phyloP scores from a whole-genome alignment of 2,888 invertebrate species.

The Drosophila putrida region DNA sequence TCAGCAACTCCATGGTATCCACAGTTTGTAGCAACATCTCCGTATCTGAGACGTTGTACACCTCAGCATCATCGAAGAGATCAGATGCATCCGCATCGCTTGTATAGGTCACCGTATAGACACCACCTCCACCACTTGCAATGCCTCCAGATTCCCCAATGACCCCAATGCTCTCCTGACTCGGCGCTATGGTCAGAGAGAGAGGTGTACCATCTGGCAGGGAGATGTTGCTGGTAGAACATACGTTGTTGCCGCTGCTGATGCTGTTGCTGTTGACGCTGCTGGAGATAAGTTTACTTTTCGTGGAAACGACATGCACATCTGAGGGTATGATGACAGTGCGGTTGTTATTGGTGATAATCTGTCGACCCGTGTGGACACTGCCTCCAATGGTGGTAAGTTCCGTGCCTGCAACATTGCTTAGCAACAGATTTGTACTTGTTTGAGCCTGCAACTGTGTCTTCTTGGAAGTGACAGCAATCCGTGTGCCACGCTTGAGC shows the following conservation, averaged over 20 bases:
- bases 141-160: slow-evolving; percentile 17
- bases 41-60: slow-evolving; percentile 90
- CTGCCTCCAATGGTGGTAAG: slow-evolving; percentile 52
- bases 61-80: slow-evolving; percentile 89
- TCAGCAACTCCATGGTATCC: slow-evolving; percentile 88
- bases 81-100: slow-evolving; percentile 87
- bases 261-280: slow-evolving; percentile 15
- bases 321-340: slow-evolving; percentile 84
- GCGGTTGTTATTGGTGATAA: slow-evolving; percentile 84
- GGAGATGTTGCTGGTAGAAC: slow-evolving; percentile 62
- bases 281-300: slow-evolving; percentile 63
- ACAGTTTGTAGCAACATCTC: slow-evolving; percentile 89
- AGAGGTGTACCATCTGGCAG: slow-evolving; percentile 83
- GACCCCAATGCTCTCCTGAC: slow-evolving; percentile 74
- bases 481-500: slow-evolving; percentile 90
- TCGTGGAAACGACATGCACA: slow-evolving; percentile 80
- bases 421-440: slow-evolving; percentile 84
- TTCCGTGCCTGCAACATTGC: slow-evolving; percentile 88
- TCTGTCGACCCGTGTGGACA: slow-evolving; percentile 86
- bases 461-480: slow-evolving; percentile 88
- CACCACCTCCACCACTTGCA: slow-evolving; percentile 86
- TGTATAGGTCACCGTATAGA: slow-evolving; percentile 87
- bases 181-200: slow-evolving; percentile 84
- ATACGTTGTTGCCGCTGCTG: slow-evolving; percentile 57
- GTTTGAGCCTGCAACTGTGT: slow-evolving; percentile 88